Evolutionary conservation across 2,797 vertebrate species (phyloP).

Genomic region (Heterohyrax brucei): DNA sequence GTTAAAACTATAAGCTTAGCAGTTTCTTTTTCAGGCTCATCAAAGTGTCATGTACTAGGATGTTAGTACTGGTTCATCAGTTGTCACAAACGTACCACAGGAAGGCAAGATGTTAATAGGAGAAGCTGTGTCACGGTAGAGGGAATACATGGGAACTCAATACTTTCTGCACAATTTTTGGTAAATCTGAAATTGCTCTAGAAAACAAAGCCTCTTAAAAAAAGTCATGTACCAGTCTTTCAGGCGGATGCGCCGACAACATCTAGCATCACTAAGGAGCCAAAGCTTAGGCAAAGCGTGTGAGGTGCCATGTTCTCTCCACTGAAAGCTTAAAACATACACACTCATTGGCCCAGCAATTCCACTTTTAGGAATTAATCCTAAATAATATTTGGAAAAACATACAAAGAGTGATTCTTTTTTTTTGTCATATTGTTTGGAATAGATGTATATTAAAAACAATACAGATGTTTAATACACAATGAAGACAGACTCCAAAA

Average conservation of each 20-base stretch:
- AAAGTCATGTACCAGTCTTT: neutral
- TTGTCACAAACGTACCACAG: neutral
- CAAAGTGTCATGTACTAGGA: neutral
- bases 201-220: neutral
- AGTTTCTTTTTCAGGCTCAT: neutral
- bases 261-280: neutral
- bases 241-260: neutral
- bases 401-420: neutral
- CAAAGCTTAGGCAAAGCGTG: neutral
- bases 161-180: neutral
- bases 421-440: neutral
- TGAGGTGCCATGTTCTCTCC: neutral
- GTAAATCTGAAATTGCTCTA: neutral
- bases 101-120: neutral
- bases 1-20: neutral
- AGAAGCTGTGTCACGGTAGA: neutral
- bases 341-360: neutral
- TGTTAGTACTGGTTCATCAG: neutral
- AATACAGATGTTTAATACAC: neutral
- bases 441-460: neutral
- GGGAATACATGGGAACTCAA: neutral
- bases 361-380: constrained; percentile 2
- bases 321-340: neutral
- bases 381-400: constrained; percentile 15
- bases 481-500: too few relatives aligned